Evolutionary conservation across 2,888 invertebrate species (phyloP).

Genomic region (Spisula solida): DNA sequence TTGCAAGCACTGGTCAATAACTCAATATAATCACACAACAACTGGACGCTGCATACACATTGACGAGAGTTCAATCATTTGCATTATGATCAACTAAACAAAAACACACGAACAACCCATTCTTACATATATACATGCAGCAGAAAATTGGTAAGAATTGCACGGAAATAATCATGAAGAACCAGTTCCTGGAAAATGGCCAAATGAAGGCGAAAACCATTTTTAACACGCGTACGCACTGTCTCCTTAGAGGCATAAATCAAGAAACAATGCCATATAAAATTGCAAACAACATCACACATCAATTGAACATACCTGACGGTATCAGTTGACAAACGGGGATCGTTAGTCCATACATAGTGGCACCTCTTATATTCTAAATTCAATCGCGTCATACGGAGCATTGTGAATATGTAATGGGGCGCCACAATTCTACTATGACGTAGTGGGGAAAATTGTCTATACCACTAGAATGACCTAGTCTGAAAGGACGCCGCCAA

Average conservation of each 20-base stretch:
- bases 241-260: not conserved
- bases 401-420: constrained; percentile 41
- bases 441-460: constrained; percentile 34
- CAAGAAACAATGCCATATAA: not conserved
- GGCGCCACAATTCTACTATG: constrained; percentile 28
- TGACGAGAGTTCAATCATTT: constrained; percentile 39
- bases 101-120: not conserved
- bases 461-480: constrained; percentile 21
- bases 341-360: constrained; percentile 62
- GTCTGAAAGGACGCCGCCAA: not conserved
- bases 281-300: not conserved
- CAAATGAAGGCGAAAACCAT: constrained; percentile 41
- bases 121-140: not conserved
- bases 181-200: constrained; percentile 23
- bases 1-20: constrained; percentile 56
- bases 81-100: constrained; percentile 28
- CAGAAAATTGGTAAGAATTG: not conserved
- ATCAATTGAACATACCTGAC: constrained; percentile 35
- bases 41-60: constrained; percentile 50
- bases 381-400: constrained; percentile 14
- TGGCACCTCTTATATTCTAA: constrained; percentile 22
- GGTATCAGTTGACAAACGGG: constrained; percentile 41
- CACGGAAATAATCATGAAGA: not conserved
- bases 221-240: not conserved
- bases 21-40: constrained; percentile 53